Evolutionary conservation across 1,140 invertebrate species (phyloP).

Genomic region (Calosoma granatense): DNA sequence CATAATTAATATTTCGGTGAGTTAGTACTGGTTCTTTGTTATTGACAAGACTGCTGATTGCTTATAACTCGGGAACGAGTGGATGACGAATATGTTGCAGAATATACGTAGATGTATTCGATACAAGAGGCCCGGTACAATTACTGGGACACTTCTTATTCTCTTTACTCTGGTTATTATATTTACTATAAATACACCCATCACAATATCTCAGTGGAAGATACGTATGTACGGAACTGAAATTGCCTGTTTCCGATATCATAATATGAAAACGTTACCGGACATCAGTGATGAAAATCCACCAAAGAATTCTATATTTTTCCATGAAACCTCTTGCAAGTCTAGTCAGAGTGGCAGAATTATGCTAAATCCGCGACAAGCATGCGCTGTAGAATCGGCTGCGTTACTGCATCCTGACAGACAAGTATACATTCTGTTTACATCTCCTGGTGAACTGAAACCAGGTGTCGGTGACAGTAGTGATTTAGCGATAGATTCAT

Average conservation of each 20-base stretch:
- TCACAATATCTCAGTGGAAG: no score
- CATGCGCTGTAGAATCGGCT: slow-evolving; percentile 57
- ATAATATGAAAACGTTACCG: slow-evolving; percentile 16
- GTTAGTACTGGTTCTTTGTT: no score
- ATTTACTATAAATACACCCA: no score
- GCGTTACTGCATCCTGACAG: slow-evolving; percentile 47
- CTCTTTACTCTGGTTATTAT: no score
- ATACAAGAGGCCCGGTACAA: no score
- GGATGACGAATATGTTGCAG: no score
- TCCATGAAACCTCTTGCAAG: slow-evolving; percentile 34
- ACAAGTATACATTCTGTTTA: slow-evolving; percentile 44
- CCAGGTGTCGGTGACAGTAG: slow-evolving; percentile 23
- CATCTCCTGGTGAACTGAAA: slow-evolving; percentile 37
- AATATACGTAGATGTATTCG: no score
- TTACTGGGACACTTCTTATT: no score
- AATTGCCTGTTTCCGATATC: slow-evolving; percentile 17
- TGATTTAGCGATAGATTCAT: slow-evolving; percentile 33
- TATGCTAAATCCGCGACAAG: slow-evolving; percentile 42
- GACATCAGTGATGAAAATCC: slow-evolving; percentile 22
- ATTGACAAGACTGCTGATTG: no score
- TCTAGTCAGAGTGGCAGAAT: slow-evolving; percentile 31
- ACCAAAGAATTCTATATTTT: slow-evolving; percentile 30
- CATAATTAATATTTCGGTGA: no score
- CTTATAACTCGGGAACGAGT: no score
- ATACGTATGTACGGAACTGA: background rate